These are phyloP conservation scores for Botrylloides violaceus DNA, from an alignment of 23 tunicate genomes.

Conservation along the genomic window DNA sequence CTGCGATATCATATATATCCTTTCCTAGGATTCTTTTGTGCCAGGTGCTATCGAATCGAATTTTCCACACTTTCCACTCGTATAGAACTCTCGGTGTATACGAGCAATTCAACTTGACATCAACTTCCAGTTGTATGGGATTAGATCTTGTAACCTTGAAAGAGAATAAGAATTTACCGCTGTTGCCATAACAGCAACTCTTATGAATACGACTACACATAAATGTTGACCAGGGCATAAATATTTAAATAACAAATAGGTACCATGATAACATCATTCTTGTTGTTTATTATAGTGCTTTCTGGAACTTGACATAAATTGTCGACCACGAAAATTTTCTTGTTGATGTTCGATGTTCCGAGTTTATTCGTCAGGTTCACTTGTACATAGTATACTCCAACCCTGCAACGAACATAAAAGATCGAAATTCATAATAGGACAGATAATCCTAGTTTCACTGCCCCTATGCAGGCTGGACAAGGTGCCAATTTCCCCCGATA, in stretches of 20 bases:
- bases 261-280: not conserved
- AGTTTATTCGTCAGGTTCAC: slow-evolving; percentile 25
- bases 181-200: not conserved
- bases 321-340: slow-evolving; percentile 34
- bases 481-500: too few species aligned
- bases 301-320: slow-evolving; percentile 23
- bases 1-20: not conserved
- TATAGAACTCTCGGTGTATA: not conserved
- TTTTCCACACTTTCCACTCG: not conserved
- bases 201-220: not conserved
- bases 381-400: slow-evolving; percentile 10
- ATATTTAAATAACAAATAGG: not conserved
- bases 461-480: too few species aligned
- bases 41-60: not conserved
- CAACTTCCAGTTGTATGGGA: slow-evolving; percentile 17
- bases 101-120: slow-evolving; percentile 16
- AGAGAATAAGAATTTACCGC: not conserved
- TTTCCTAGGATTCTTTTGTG: not conserved
- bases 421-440: too few species aligned
- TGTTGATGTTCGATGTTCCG: slow-evolving; percentile 3
- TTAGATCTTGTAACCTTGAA: slow-evolving; percentile 13
- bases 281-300: not conserved
- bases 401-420: not conserved
- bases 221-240: not conserved
- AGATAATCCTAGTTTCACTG: too few species aligned